Conservation (phyloP, 2,797 vertebrate genomes). For the Remorina albescens region DNA sequence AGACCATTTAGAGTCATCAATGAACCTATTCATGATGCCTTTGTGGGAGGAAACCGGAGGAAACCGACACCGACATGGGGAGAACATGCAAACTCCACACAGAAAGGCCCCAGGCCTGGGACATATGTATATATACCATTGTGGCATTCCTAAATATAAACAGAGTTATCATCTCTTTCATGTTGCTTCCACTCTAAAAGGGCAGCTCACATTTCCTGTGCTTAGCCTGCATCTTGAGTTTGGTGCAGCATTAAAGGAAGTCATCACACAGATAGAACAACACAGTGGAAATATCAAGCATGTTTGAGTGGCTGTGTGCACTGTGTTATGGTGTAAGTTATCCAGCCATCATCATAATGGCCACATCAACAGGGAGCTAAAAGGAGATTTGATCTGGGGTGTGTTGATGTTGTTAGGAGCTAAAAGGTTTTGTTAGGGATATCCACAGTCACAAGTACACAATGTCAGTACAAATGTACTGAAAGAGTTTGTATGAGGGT, state of each 20-base stretch:
- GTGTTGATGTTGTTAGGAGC: background rate
- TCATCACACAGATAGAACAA: too few species aligned
- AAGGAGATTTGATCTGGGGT: background rate
- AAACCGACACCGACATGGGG: too few species aligned
- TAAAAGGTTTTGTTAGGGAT: background rate
- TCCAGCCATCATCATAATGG: background rate
- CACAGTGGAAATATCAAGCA: background rate
- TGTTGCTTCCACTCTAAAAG: background rate
- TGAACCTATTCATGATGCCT: too few species aligned
- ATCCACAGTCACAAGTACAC: too few species aligned
- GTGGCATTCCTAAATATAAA: conserved; percentile 3
- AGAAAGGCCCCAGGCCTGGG: too few species aligned
- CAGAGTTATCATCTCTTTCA: background rate
- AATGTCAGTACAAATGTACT: background rate
- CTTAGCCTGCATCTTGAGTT: background rate
- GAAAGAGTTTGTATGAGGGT: background rate
- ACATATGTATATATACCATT: background rate
- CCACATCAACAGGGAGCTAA: background rate
- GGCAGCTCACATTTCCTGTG: background rate
- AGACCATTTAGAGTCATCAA: too few species aligned
- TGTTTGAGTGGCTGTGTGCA: background rate
- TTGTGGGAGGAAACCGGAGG: too few species aligned
- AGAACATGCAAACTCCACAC: too few species aligned
- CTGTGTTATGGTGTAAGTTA: background rate
- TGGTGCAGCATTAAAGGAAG: too few species aligned